A percentile compares a stretch with the other conserved stretches of the same genome.
These are phyloP conservation scores for Lanistes nyassanus DNA, from an alignment of 1,140 invertebrate species.

Conservation along the genomic window DNA sequence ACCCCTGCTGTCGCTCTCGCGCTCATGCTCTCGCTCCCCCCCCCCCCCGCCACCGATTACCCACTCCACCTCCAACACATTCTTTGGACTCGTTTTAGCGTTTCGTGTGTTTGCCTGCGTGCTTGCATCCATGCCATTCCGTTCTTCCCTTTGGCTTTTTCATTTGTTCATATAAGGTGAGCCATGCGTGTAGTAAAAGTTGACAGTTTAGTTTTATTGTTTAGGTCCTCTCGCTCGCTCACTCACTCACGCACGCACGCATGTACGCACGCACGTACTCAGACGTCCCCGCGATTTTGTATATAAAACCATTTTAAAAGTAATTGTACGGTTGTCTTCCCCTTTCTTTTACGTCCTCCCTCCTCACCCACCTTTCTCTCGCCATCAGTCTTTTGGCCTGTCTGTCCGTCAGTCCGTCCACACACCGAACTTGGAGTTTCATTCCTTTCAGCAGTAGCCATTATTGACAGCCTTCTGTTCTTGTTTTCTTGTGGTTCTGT, in stretches of 20 bases:
- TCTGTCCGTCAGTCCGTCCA: not conserved
- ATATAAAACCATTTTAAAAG: too few species aligned
- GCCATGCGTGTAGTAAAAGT: not conserved
- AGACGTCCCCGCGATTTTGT: too few species aligned
- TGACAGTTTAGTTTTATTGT: not conserved
- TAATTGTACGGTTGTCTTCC: too few species aligned
- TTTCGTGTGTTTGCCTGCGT: not conserved
- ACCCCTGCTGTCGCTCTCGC: not conserved
- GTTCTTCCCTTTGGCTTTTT: not conserved
- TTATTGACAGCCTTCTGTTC: not conserved
- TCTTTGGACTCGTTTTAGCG: not conserved
- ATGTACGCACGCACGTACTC: conserved; percentile 1
- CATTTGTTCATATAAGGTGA: too few species aligned
- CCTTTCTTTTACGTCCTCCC: too few species aligned
- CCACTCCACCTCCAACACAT: not conserved
- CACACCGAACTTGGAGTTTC: not conserved
- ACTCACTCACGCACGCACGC: too few species aligned
- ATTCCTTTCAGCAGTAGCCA: not conserved
- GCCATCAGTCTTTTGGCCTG: not conserved
- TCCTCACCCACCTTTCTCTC: too few species aligned
- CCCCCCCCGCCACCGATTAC: not conserved
- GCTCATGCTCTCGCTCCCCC: not conserved
- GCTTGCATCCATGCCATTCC: not conserved
- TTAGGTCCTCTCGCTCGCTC: not conserved
- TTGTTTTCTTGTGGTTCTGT: not conserved